phyloP scores from a whole-genome alignment of 2,797 vertebrate genomes.

The Columba guinea region DNA sequence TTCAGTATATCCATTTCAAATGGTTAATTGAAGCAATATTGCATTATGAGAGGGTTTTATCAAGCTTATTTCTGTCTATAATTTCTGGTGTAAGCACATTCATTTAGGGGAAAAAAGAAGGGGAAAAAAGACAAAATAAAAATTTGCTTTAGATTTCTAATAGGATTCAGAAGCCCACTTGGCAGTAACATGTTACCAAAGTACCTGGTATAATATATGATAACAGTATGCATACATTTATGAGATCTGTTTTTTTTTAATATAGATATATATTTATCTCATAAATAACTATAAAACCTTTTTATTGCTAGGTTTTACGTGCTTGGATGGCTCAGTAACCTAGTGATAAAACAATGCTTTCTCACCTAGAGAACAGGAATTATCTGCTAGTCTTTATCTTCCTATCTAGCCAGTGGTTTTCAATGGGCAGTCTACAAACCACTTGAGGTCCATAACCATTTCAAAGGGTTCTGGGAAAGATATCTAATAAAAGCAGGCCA shows the following conservation, averaged over 20 bases:
- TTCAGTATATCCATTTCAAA: not conserved
- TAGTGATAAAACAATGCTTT: not conserved
- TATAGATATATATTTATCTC: not conserved
- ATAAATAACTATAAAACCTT: not conserved
- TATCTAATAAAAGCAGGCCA: constrained; percentile 48
- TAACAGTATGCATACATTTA: not conserved
- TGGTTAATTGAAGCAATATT: not conserved
- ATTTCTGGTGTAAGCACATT: not conserved
- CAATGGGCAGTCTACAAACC: constrained; percentile 10
- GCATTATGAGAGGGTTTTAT: not conserved
- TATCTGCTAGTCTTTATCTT: constrained; percentile 24
- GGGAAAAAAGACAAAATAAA: not conserved
- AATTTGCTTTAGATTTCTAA: not conserved
- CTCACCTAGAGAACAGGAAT: constrained; percentile 22
- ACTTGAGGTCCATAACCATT: constrained; percentile 26
- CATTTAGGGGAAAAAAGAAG: not conserved
- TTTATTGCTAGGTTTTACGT: not conserved
- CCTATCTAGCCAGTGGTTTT: constrained; percentile 50
- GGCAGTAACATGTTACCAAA: not conserved
- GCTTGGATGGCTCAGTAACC: not conserved
- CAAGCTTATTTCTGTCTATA: not conserved
- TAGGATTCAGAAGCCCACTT: not conserved
- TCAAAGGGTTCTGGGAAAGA: constrained; percentile 20
- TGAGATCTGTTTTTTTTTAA: not conserved
- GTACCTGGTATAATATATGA: not conserved